A percentile compares a stretch with the other conserved stretches of the same genome.
Conservation (phyloP, 2,888 invertebrate genomes). For the Tachystola acroxantha region DNA sequence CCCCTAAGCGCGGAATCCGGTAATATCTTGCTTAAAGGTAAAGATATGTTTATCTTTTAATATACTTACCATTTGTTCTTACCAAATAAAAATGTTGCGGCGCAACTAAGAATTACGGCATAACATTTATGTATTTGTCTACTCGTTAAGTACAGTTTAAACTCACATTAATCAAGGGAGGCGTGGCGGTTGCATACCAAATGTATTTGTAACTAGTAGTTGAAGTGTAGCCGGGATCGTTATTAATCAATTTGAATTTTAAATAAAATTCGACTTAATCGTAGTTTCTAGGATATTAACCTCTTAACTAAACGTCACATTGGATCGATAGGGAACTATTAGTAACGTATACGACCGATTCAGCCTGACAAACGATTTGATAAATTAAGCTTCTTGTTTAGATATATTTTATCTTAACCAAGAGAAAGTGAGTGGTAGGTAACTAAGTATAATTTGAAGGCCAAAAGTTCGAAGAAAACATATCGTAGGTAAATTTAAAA, state of each 20-base stretch:
- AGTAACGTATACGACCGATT: no score
- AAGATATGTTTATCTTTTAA: no score
- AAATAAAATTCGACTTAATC: conserved; percentile 3
- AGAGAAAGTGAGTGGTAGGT: no score
- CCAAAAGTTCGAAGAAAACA: no score
- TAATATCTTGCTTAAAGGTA: no score
- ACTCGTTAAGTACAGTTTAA: conserved; percentile 15
- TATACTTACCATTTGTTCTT: no score
- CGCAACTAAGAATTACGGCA: conserved; percentile 12
- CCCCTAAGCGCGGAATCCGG: no score
- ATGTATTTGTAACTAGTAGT: conserved; percentile 8
- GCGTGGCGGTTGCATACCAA: conserved; percentile 16
- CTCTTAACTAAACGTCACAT: background rate
- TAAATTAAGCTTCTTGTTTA: no score
- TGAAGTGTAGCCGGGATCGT: conserved; percentile 6
- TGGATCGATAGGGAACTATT: background rate
- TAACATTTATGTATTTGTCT: conserved; percentile 14
- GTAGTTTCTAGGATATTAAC: background rate
- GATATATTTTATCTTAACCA: no score
- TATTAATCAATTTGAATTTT: conserved; percentile 17
- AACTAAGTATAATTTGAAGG: no score
- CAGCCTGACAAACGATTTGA: no score
- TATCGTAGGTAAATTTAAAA: no score
- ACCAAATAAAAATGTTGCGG: conserved; percentile 7
- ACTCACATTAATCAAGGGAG: conserved; percentile 15